A percentile compares a stretch with the other conserved stretches of the same genome.
Conservation (phyloP, 2,113 vertebrate species). For the Orientallactaga bullata region DNA sequence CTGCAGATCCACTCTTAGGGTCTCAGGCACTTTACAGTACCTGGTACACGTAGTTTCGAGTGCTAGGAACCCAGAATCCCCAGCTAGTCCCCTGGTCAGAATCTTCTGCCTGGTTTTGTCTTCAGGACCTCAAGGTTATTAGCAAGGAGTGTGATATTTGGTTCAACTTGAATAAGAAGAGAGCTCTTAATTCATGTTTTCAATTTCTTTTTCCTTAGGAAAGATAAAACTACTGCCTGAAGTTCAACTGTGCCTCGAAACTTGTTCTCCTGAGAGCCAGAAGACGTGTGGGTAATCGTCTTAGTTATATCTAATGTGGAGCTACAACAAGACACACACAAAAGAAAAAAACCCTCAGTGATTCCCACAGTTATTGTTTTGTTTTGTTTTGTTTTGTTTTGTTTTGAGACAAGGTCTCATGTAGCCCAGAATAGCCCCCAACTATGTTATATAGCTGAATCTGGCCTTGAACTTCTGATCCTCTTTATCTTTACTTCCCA, state of each 20-base stretch:
- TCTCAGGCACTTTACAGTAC: not conserved
- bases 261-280: not conserved
- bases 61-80: not conserved
- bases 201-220: conserved; percentile 46
- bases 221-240: conserved; percentile 28
- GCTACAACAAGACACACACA: too few species aligned
- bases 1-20: not conserved
- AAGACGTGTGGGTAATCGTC: conserved; percentile 36
- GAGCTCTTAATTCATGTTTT: conserved; percentile 5
- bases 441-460: too few species aligned
- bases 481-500: too few species aligned
- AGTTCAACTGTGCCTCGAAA: not conserved
- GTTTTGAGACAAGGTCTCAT: too few species aligned
- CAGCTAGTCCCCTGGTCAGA: not conserved
- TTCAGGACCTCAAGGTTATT: not conserved
- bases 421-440: too few species aligned
- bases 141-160: not conserved
- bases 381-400: too few species aligned
- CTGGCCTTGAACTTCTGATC: too few species aligned
- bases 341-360: too few species aligned
- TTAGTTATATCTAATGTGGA: not conserved
- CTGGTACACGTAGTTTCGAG: not conserved
- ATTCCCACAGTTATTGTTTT: not conserved
- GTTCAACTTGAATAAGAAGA: not conserved
- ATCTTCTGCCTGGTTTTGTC: not conserved